A percentile compares a stretch with the other conserved stretches of the same genome.
phyloP scores from a whole-genome alignment of 1,140 invertebrate species.

The Dufourea novaeangliae region DNA sequence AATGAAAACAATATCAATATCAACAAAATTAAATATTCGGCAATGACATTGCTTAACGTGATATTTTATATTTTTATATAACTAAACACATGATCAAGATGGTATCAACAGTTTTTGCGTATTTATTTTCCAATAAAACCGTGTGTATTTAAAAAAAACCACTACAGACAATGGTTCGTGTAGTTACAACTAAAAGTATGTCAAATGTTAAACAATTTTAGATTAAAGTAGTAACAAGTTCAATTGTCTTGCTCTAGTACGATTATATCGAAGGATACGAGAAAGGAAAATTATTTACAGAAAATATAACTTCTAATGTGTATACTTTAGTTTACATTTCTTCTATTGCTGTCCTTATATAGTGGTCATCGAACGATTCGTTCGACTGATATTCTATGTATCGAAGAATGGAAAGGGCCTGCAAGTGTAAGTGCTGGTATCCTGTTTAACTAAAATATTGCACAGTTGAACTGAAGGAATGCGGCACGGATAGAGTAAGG shows the following conservation, averaged over 20 bases:
- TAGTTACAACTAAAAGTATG: neutral
- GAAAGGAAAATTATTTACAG: neutral
- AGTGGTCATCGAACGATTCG: neutral
- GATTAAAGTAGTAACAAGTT: neutral
- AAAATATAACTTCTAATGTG: neutral
- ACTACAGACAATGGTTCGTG: neutral
- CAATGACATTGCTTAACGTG: neutral
- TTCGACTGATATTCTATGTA: neutral
- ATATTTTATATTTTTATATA: neutral
- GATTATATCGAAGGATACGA: neutral
- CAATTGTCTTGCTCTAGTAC: neutral
- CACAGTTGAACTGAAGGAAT: constrained; percentile 49
- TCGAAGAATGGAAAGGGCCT: neutral
- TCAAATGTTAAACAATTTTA: neutral
- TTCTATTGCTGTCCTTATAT: neutral
- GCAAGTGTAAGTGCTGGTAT: neutral
- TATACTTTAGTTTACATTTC: neutral
- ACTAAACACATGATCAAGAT: neutral
- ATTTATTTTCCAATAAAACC: neutral
- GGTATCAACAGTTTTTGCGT: neutral
- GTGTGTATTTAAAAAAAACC: neutral
- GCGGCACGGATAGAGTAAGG: constrained; percentile 55
- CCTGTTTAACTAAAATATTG: constrained; percentile 24
- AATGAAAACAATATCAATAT: constrained; percentile 9
- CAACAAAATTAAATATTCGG: neutral